Evolutionary conservation across 2,888 invertebrate species (phyloP).

Genomic region (Caenorhabditis panamensis): DNA sequence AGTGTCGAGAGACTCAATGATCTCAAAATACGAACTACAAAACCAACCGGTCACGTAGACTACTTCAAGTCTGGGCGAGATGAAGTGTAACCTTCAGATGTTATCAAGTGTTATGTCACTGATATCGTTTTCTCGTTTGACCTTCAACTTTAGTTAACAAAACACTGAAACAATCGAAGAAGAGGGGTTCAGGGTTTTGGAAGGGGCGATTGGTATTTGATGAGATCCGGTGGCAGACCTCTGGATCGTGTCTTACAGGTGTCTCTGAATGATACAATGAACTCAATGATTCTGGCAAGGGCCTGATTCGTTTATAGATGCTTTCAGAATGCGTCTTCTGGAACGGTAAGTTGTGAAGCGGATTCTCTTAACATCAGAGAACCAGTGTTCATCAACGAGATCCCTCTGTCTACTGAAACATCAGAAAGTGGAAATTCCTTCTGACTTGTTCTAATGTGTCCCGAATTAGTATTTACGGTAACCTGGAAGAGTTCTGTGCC

Average conservation of each 20-base stretch:
- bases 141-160: conserved; percentile 16
- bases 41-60: neutral
- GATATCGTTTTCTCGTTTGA: conserved; percentile 2
- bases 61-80: neutral
- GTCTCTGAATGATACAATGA: no score
- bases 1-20: neutral
- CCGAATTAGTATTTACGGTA: neutral
- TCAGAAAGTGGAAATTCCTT: neutral
- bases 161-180: neutral
- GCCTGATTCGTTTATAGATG: no score
- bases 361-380: no score
- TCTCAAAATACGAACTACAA: conserved; percentile 5
- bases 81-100: neutral
- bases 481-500: neutral
- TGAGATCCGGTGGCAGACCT: neutral
- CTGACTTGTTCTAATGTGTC: neutral
- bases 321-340: no score
- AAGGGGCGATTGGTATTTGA: neutral
- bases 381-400: no score
- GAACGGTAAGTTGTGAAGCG: no score
- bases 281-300: no score
- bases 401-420: no score
- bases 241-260: no score
- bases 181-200: neutral
- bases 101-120: neutral